Evolutionary conservation across 2,797 vertebrate genomes (phyloP).

Genomic region (Gymnopithys bicolor): DNA sequence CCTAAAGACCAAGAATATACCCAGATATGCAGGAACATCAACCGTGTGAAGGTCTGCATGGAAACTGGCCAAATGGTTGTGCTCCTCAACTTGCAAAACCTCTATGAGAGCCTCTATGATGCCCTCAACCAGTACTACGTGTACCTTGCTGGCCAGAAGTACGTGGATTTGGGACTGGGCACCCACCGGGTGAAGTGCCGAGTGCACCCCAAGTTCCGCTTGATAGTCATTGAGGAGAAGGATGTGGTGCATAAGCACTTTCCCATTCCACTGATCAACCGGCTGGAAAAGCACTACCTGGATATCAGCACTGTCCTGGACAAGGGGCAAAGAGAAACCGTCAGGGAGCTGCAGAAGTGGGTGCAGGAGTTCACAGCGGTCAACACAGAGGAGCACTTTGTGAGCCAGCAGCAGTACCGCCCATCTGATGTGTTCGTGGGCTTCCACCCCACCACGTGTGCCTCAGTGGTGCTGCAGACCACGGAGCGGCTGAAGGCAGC

Average conservation of each 20-base stretch:
- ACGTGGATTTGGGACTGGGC: conserved; percentile 94
- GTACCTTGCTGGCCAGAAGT: conserved; percentile 92
- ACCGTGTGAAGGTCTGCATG: conserved; percentile 96
- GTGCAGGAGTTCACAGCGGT: conserved; percentile 75
- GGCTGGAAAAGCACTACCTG: conserved; percentile 96
- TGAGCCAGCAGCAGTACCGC: conserved; percentile 73
- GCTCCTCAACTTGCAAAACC: conserved; percentile 94
- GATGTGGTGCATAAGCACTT: conserved; percentile 92
- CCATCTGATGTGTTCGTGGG: conserved; percentile 90
- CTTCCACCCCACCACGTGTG: conserved; percentile 90
- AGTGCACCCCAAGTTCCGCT: conserved; percentile 89
- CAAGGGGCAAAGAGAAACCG: conserved; percentile 78
- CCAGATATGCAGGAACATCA: conserved; percentile 95
- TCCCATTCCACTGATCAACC: conserved; percentile 95
- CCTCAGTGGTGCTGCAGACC: conserved; percentile 90
- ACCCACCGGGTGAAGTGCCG: conserved; percentile 97
- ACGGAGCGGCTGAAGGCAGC: conserved; percentile 68
- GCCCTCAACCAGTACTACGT: conserved; percentile 98
- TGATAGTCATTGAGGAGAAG: conserved; percentile 95
- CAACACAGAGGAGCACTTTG: conserved; percentile 24
- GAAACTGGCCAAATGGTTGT: conserved; percentile 91
- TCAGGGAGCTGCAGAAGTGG: conserved; percentile 83
- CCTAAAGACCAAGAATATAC: conserved; percentile 96
- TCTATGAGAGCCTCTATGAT: conserved; percentile 98
- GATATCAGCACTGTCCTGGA: conserved; percentile 89